These are phyloP conservation scores for Archocentrus centrarchus DNA, from an alignment of 2,113 vertebrate species.

Conservation along the genomic window DNA sequence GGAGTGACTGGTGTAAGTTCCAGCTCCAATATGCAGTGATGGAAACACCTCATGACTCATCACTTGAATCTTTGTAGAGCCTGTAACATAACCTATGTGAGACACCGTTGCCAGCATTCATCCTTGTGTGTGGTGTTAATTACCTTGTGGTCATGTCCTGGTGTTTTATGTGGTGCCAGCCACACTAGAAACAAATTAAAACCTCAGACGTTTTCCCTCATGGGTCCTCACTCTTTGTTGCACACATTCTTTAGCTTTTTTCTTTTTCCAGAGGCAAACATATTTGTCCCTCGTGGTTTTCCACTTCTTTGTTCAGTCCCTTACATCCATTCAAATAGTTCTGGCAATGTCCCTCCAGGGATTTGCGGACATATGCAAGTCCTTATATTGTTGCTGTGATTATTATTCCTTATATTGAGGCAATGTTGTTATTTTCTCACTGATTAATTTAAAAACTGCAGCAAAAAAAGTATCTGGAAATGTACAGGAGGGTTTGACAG, in stretches of 20 bases:
- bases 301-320: not conserved
- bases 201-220: not conserved
- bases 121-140: not conserved
- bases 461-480: not conserved
- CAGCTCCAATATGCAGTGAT: not conserved
- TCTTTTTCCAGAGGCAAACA: not conserved
- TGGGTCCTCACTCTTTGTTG: not conserved
- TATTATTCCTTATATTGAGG: not conserved
- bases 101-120: fast-evolving
- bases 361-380: not conserved
- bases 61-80: not conserved
- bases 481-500: not conserved
- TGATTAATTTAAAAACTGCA: not conserved
- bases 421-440: not conserved
- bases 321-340: not conserved
- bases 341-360: not conserved
- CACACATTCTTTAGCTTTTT: fast-evolving
- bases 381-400: too few species aligned
- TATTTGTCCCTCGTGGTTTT: not conserved
- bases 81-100: not conserved
- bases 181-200: not conserved
- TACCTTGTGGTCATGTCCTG: not conserved
- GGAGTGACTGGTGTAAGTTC: not conserved
- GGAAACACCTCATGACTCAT: not conserved
- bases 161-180: not conserved